A percentile compares a stretch with the other conserved stretches of the same genome.
These are phyloP conservation scores for Melanaphis sacchari DNA, from an alignment of 1,140 invertebrate species.

Conservation along the genomic window DNA sequence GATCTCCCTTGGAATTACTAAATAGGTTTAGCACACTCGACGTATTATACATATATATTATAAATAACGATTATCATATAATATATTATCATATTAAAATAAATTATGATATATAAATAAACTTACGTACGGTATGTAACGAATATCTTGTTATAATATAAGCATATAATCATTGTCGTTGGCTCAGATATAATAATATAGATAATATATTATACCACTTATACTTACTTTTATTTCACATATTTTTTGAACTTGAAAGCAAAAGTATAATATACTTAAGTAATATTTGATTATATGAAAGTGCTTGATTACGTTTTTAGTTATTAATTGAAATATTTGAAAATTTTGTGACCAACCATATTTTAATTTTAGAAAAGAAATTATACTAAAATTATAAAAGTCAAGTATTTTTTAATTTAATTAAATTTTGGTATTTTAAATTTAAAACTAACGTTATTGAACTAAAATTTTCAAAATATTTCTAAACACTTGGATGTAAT, in stretches of 20 bases:
- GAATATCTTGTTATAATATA: background rate
- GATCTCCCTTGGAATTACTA: background rate
- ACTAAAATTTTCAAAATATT: background rate
- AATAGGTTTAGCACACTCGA: background rate
- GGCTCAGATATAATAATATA: background rate
- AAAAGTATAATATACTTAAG: background rate
- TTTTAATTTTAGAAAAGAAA: background rate
- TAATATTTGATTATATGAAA: background rate
- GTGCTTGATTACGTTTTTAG: background rate
- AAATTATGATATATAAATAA: conserved; percentile 8
- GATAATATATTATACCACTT: no score
- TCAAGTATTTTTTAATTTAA: background rate
- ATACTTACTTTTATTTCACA: background rate
- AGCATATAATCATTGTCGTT: background rate
- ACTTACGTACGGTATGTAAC: no score
- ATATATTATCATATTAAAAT: no score
- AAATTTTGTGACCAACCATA: background rate
- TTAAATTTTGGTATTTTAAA: background rate
- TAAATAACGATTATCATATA: background rate
- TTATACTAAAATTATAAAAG: background rate
- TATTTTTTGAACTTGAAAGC: background rate
- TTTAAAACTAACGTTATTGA: background rate
- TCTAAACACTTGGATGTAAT: background rate
- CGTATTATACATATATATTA: background rate
- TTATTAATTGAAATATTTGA: background rate